Base-by-base conservation (phyloP, 1,140 invertebrate species). In the Dysdera silvatica region DNA sequence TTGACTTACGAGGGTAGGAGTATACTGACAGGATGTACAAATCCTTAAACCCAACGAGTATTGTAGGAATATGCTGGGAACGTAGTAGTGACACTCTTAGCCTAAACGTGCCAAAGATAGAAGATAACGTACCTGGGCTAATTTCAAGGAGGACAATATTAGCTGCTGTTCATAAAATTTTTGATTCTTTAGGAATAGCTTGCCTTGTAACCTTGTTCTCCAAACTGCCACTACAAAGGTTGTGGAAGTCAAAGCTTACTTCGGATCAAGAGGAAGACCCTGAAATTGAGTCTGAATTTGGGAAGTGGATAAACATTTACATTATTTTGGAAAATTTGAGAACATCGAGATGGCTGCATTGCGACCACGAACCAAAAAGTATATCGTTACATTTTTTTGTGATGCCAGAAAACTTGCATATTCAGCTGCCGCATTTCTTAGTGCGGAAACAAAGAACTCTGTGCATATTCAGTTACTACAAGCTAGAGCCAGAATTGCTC, bases 141-240 rank as follows among this genome's bases (percentile, higher is more conserved):
- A 29, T 57, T 31, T 32, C 41, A 20, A 49, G 51, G 37, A 33
- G 45, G 18, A 5, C 12, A 26, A 40, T 59, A 43, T 32, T 18
- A 43, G n/a, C 24, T 10, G 12, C 37, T 32, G 23, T 12, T 3
- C 28, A 33, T n/a, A 32, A 28, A 28, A 14, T 55, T 20, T 67
- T 65, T 65, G 66, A 65, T 59, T 37, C 29, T n/a, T 29, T 67
- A 14, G 61, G 61, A 14, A 40, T 65, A 47, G 49, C 24, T 24
- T 29, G 28, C 41, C 53, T 62, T 5, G 40, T 65, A 18, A 23
- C 43, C 5, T 4, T 64, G n/a, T 12, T 10, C 23, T 23, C 47
- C 6, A 65, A 65, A 56, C 28, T 54, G 26, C 37, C 23, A 29
- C 23, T 32, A 24, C 23, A 53, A 47, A 35, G 51, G n/a, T 51